phyloP scores from a whole-genome alignment of 2,113 vertebrate genomes.

The Myotis yumanensis region DNA sequence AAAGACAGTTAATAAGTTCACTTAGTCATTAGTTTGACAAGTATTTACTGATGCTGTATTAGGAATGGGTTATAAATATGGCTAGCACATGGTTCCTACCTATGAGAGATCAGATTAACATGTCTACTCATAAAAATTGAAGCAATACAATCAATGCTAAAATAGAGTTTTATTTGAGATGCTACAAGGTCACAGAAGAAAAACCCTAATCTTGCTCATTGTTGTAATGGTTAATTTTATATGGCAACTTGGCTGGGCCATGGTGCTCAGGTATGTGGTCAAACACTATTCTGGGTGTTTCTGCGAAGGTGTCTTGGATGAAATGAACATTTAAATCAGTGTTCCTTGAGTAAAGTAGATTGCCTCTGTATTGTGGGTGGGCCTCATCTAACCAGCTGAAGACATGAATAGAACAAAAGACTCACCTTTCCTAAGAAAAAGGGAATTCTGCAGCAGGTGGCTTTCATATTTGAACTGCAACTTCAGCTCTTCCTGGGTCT shows the following conservation, averaged over 20 bases:
- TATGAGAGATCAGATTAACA: not conserved
- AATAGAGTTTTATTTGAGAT: conserved; percentile 6
- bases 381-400: not conserved
- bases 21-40: not conserved
- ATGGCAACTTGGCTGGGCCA: not conserved
- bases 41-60: not conserved
- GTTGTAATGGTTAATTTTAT: not conserved
- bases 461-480: not conserved
- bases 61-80: not conserved
- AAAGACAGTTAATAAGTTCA: not conserved
- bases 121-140: not conserved
- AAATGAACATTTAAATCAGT: not conserved
- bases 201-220: not conserved
- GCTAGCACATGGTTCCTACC: not conserved
- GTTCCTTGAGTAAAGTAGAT: not conserved
- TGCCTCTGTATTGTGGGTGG: not conserved
- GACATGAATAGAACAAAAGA: not conserved
- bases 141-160: conserved; percentile 10
- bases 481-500: not conserved
- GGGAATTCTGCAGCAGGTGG: not conserved
- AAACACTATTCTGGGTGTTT: conserved; percentile 13
- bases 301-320: not conserved
- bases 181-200: not conserved
- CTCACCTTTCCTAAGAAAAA: not conserved
- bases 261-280: not conserved